Evolutionary conservation across 2,797 vertebrate genomes (phyloP), one percentile per base, ranked within the genome.

Genomic region (Geotria australis): DNA sequence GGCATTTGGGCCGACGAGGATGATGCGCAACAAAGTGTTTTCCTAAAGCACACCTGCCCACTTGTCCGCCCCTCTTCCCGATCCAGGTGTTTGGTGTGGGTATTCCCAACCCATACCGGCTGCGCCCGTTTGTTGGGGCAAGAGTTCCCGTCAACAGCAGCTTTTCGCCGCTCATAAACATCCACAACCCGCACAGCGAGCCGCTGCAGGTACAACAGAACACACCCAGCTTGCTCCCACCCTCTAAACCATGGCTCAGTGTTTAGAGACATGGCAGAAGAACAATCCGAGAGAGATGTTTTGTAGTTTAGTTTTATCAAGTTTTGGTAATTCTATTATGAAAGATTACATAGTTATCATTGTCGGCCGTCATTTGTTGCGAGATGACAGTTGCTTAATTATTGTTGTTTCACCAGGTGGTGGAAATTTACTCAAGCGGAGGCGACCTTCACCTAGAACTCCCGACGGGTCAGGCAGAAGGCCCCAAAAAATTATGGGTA

Each of bases 401-500:
- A 38, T 38, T 24, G 24, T 38, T 38, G 4, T 24, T 38, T 24
- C 24, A 38, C 38, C 62, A 98, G 91, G 91, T 96, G 57, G 89
- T 96, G 65, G 88, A 98, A 76, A 93, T 96, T 85, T 95, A 91
- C 69, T 95, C 85, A 56, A 98, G 88, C 67, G 91, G 88, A 60
- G 89, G 86, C 45, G 88, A 98, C 71, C 76, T 94, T 58, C 88
- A 96, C 70, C 73, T 98, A 57, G 89, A 96, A 66, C 82, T 95
- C 68, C 91, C 91, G 60, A 94, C 89, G 9, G 88, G 89, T 47
- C 89, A 98, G 62, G 85, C 95, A 62, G 85, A 81, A 67, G 83
- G 85, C 60, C 81, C 81, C 57, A 77, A 74, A 62, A 91, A 83
- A 65, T 71, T 98, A 59, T 98, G 91, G 91, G 91, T 96, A 57